Evolutionary conservation across 2,113 vertebrate genomes (phyloP), one percentile per base, ranked within the genome.

Genomic region (Rhea pennata): DNA sequence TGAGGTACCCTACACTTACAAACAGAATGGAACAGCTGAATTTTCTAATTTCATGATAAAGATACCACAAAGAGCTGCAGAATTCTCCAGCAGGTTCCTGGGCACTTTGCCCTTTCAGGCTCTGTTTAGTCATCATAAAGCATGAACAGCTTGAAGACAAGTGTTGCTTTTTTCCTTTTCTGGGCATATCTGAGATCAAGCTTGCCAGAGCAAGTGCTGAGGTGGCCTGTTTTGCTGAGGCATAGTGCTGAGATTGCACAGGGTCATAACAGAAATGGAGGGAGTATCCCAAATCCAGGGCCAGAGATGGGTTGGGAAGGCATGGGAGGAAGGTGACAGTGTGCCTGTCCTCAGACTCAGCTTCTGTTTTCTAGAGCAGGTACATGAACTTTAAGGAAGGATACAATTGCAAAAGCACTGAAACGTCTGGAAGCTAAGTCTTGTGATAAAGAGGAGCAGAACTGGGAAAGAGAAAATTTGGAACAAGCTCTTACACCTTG

Each of bases 181-280:
- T 96, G 96, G 96, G 94, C 96, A 97, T 97, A 94, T 83, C 91
- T 83, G 91, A 44, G 84, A 53, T 12, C 31, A 29, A 95, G 95
- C 95, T 95, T 97, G 96, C 91, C 93, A 93, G 89, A 95, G 94
- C 94, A 97, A 95, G 93, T 83, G 95, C 94, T 97, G 94, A 96
- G 84, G 36, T 83, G 93, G 88, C 91, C 90, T 13, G 1, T 95
- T 94, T 94, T 94, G 84, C 90, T 94, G 82, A 85, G 75, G 44
- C 92, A 94, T 29, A 93, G 87, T 92, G 94, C 95, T 94, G 84
- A 92, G 89, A 14, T 21, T 62, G 81, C 90, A 88, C 26, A 48
- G 74, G 66, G 51, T 58, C 64, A 12, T 5, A 31, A 40, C 61
- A 82, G 84, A 58, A 87, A 5, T 62, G 26, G 44, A 15, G 10